Evolutionary conservation across 2,113 vertebrate species (phyloP), one percentile per base, ranked within the genome.

Genomic region (Malaclemys terrapin): DNA sequence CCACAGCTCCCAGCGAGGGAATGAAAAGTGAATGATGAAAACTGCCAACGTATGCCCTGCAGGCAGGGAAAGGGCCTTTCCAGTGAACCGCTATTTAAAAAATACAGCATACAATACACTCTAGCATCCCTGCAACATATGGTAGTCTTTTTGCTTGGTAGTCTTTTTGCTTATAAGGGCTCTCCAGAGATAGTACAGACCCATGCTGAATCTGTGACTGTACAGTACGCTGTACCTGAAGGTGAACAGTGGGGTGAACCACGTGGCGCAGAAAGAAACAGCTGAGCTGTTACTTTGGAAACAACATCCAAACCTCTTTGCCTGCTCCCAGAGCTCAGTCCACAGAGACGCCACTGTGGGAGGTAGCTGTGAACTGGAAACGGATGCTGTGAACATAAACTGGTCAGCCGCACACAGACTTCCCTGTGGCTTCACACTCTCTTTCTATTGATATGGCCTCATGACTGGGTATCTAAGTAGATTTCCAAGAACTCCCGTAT

Each of bases 381-480:
- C 16, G 13, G 24, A 47, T 10, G 19, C 65, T 72, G n/a, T 72
- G 20, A 72, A 38, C n/a, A 19, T 69, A 69, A 69, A 69, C 35
- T 27, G 72, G 42, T 38, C 9, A 42, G 72, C 22, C 10, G 10
- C 42, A 14, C 42, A 47, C 24, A 47, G 75, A 11, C 13, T 78
- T 6, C 42, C 20, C 75, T 19, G 7, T 45, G 42, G 22, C 42
- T 47, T 76, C 10, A 45, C 24, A 27, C 42, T 35, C 22, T 76
- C 72, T 45, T 20, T 14, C 75, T 76, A 24, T 8, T 47, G 11
- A 25, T 47, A 47, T 27, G 25, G 42, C 25, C 13, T 38, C n/a
- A 12, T 45, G 13, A 25, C 45, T 47, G 3, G 75, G 75, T 42
- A 78, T 0, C 0, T 0, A 0, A 81, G 84, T 8, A 4, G 17